A percentile compares a stretch with the other conserved stretches of the same genome.
phyloP scores from a whole-genome alignment of 2,113 vertebrate genomes.

The Upupa epops region DNA sequence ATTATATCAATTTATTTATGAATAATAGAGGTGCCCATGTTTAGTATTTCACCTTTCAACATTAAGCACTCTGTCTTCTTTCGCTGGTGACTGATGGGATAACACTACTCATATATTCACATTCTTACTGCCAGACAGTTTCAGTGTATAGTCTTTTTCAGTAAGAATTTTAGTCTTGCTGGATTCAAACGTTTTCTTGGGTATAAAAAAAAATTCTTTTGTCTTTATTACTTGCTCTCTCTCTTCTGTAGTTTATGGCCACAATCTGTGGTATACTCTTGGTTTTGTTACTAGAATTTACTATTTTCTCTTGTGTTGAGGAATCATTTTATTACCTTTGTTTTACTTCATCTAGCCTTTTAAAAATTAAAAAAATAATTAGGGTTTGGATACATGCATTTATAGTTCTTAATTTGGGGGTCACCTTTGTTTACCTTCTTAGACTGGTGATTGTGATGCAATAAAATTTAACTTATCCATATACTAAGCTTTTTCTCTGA shows the following conservation, averaged over 20 bases:
- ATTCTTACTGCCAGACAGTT: not conserved
- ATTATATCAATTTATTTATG: conserved; percentile 44
- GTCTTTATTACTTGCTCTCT: not conserved
- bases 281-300: not conserved
- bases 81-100: conserved; percentile 33
- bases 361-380: not conserved
- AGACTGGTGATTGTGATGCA: not conserved
- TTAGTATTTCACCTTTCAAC: conserved; percentile 49
- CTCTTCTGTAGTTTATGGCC: not conserved
- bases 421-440: not conserved
- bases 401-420: not conserved
- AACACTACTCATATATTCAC: conserved; percentile 9
- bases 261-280: not conserved
- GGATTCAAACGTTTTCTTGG: conserved; percentile 15
- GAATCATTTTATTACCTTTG: not conserved
- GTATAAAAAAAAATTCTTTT: not conserved
- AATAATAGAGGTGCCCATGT: conserved; percentile 4
- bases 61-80: conserved; percentile 13
- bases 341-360: not conserved
- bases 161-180: not conserved
- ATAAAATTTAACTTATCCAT: not conserved
- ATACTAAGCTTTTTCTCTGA: not conserved
- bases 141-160: not conserved
- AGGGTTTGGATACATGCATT: not conserved
- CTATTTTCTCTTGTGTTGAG: not conserved